phyloP scores from a whole-genome alignment of 2,113 vertebrate genomes.

The Bos indicus region DNA sequence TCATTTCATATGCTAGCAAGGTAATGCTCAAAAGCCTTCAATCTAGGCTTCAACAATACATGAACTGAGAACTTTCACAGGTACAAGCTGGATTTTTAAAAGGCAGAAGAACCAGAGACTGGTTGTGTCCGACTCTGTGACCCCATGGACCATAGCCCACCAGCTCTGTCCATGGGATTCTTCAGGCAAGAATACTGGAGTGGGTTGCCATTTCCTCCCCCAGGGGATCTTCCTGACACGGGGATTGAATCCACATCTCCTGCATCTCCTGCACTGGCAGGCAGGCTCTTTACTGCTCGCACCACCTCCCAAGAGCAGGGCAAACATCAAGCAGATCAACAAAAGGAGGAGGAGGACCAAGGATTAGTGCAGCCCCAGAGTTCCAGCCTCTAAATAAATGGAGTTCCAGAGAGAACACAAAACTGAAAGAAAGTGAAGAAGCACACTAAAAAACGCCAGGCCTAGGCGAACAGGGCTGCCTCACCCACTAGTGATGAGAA shows the following conservation, averaged over 20 bases:
- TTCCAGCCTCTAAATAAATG: not conserved
- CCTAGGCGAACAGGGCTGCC: not conserved
- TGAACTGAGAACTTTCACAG: not conserved
- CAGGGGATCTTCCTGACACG: not conserved
- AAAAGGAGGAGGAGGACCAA: not conserved
- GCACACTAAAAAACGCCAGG: not conserved
- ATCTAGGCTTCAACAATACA: not conserved
- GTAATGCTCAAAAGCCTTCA: not conserved
- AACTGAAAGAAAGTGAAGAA: not conserved
- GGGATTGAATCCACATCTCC: accelerated
- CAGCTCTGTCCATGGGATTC: not conserved
- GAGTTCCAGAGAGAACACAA: not conserved
- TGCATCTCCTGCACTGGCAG: accelerated
- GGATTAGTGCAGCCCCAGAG: not conserved
- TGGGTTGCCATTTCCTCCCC: not conserved
- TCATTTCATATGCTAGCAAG: not conserved
- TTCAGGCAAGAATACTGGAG: not conserved
- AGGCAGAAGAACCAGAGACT: not conserved
- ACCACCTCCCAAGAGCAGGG: not conserved
- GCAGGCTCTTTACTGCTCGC: not conserved
- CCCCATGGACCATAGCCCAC: not conserved
- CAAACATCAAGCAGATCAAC: not conserved
- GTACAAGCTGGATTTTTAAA: not conserved
- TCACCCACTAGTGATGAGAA: accelerated
- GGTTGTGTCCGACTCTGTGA: not conserved